Conservation (phyloP, 2,797 vertebrate species). For the Nannoperca australis region DNA sequence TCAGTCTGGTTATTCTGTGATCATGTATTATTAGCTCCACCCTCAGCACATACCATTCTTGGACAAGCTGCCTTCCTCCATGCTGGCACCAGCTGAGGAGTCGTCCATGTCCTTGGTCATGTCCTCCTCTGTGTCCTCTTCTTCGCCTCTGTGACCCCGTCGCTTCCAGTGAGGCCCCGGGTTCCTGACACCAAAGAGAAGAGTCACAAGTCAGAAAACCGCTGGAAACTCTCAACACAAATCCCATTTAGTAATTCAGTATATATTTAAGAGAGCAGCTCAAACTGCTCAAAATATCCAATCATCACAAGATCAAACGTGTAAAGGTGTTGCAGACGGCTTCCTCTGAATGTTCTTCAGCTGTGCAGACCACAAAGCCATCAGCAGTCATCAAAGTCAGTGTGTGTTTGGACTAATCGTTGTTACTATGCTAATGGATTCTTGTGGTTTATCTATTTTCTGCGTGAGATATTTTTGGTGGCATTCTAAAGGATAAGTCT, state of each 20-base stretch:
- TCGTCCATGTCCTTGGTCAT: conserved; percentile 97
- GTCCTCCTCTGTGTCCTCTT: conserved; percentile 96
- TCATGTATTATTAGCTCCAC: background rate
- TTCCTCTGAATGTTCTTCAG: background rate
- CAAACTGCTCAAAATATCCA: background rate
- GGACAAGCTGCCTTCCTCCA: conserved; percentile 94
- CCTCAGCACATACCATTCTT: conserved; percentile 88
- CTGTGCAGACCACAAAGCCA: background rate
- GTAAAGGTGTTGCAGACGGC: background rate
- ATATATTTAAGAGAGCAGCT: background rate
- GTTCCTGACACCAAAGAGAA: conserved; percentile 82
- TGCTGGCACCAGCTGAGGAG: conserved; percentile 94
- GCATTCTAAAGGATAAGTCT: background rate
- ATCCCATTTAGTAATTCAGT: background rate
- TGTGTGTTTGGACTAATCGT: background rate
- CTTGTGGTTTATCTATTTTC: background rate
- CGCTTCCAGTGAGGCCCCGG: conserved; percentile 92
- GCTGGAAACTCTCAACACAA: background rate
- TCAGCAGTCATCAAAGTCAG: background rate
- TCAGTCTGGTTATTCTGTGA: background rate
- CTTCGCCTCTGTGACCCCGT: conserved; percentile 93
- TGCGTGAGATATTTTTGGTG: background rate
- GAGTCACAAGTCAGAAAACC: background rate
- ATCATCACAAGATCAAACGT: background rate
- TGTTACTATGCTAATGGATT: background rate